Percentiles rank a stretch among this genome's conserved stretches.
Conservation (phyloP, 2,888 invertebrate genomes). For the Leucophenga maculata region DNA sequence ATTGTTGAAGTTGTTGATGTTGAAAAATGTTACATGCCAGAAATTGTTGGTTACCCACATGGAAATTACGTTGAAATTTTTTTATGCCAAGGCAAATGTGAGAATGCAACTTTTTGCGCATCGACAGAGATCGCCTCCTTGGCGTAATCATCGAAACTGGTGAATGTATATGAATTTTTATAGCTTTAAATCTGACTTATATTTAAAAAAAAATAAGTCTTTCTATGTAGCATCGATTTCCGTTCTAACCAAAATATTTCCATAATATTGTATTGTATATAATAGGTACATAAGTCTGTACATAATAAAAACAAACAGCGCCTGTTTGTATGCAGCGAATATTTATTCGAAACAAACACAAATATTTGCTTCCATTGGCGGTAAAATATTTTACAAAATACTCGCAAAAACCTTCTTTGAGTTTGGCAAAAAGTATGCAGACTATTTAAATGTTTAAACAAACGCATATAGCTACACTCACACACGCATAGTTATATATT, state of each 20-base stretch:
- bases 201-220: background rate
- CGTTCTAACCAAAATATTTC: too few species aligned
- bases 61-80: constrained; percentile 65
- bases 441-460: constrained; percentile 51
- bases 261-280: too few species aligned
- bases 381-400: constrained; percentile 25
- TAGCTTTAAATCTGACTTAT: background rate
- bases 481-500: background rate
- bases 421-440: constrained; percentile 47
- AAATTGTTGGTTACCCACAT: constrained; percentile 67
- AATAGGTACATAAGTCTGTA: too few species aligned
- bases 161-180: too few species aligned
- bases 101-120: too few species aligned
- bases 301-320: background rate
- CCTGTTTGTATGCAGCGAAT: constrained; percentile 13
- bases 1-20: constrained; percentile 64
- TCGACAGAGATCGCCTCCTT: too few species aligned
- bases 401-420: constrained; percentile 19
- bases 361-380: constrained; percentile 21
- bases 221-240: too few species aligned
- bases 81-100: constrained; percentile 11
- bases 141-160: too few species aligned
- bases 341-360: constrained; percentile 21
- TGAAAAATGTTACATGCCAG: constrained; percentile 67
- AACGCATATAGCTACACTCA: constrained; percentile 36